Evolutionary conservation across 2,888 invertebrate genomes (phyloP).

Genomic region (Limnephilus lunatus): DNA sequence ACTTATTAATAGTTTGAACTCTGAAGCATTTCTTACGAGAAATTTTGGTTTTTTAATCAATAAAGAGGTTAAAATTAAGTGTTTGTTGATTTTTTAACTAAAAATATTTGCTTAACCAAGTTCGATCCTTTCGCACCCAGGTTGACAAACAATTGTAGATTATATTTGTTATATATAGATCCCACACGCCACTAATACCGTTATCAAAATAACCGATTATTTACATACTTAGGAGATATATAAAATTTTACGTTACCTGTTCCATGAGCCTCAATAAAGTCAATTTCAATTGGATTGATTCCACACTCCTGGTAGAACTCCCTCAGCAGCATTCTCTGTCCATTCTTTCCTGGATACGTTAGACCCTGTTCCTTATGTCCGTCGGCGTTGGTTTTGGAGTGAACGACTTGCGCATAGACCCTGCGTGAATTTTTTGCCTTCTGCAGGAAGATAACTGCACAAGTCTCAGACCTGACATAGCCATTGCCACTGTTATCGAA

Average conservation of each 20-base stretch:
- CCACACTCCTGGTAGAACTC: slow-evolving; percentile 84
- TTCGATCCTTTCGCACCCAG: too few relatives aligned
- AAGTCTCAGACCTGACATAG: slow-evolving; percentile 89
- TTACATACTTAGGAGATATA: too few relatives aligned
- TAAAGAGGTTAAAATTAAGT: too few relatives aligned
- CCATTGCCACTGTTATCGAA: slow-evolving; percentile 92
- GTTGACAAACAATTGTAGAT: too few relatives aligned
- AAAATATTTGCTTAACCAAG: too few relatives aligned
- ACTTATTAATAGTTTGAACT: too few relatives aligned
- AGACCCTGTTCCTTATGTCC: slow-evolving; percentile 85
- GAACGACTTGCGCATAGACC: slow-evolving; percentile 83
- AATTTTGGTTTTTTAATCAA: too few relatives aligned
- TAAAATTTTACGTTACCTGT: slow-evolving; percentile 76
- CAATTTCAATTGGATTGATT: slow-evolving; percentile 82
- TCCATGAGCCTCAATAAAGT: slow-evolving; percentile 92
- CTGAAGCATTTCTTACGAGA: too few relatives aligned
- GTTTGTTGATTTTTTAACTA: too few relatives aligned
- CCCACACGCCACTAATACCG: too few relatives aligned
- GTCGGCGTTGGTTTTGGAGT: slow-evolving; percentile 89
- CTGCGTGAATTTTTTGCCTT: slow-evolving; percentile 83
- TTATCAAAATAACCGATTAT: too few relatives aligned
- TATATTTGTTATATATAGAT: too few relatives aligned
- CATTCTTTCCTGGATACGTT: slow-evolving; percentile 81
- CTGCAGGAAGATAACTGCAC: slow-evolving; percentile 85
- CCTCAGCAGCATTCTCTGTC: slow-evolving; percentile 79